Evolutionary conservation across 2,113 vertebrate species (phyloP), one percentile per base, ranked within the genome.

Genomic region (Mustela lutreola): DNA sequence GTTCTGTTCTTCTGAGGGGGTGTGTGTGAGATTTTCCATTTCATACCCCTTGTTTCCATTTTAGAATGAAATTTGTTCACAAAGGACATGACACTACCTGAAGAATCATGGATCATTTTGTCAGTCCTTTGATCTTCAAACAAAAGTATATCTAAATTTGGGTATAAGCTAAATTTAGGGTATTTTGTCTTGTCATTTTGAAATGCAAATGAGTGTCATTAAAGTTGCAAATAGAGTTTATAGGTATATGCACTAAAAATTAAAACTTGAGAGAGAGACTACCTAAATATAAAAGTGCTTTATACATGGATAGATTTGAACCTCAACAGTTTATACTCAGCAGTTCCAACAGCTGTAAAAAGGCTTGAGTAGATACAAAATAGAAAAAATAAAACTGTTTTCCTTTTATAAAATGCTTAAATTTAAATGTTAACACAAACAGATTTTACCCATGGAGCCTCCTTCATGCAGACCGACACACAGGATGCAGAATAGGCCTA

Each of bases 181-280:
- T 36, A 36, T 11, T 45, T 71, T 79, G 2, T 56, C 18, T 91
- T 86, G 21, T 73, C 56, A 84, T 62, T 92, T 92, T 87, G 15
- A 87, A 58, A 90, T 19, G 21, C n/a, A 60, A 56, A 58, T 53
- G 36, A 8, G 2, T 78, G 36, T 70, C 11, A 70, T 7, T 75
- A 56, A 14, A 91, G 36, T 73, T 87, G 19, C 39, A 84, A 95
- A 82, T 84, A 73, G 78, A 82, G 33, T n/a, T 86, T n/a, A 60
- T 31, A 85, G 28, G 21, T 42, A 7, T 31, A 53, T 24, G 7
- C 58, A 60, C 15, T 36, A 86, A 94, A 58, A 93, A 33, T 65
- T 67, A 93, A 88, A 36, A 89, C 7, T 53, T 16, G 5, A 53
- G 15, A 42, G 12, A 78, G 21, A 70, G 33, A 67, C 28, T 11